These are phyloP conservation scores for Micrasema minimum DNA, from an alignment of 1,140 invertebrate species.

Conservation along the genomic window DNA sequence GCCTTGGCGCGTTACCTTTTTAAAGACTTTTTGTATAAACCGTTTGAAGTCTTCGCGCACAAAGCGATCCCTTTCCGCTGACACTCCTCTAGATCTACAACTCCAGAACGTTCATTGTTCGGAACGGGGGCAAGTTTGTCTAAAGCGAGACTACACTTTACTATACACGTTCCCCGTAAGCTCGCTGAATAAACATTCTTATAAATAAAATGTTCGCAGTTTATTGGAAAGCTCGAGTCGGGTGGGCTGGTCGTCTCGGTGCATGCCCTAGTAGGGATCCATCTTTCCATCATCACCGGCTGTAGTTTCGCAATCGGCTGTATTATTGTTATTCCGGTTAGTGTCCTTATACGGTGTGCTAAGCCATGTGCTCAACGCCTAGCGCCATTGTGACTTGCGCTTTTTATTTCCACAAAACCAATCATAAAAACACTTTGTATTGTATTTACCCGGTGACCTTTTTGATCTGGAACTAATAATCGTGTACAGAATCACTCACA, in stretches of 20 bases:
- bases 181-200: too few species aligned
- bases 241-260: neutral
- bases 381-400: neutral
- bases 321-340: conserved; percentile 16
- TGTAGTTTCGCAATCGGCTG: conserved; percentile 5
- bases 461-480: neutral
- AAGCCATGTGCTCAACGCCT: neutral
- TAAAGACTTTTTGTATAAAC: conserved; percentile 3
- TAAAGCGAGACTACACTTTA: neutral
- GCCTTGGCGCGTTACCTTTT: conserved; percentile 25
- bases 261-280: conserved; percentile 14
- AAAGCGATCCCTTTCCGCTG: conserved; percentile 16
- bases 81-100: conserved; percentile 16
- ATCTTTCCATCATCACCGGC: conserved; percentile 21
- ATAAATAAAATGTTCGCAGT: neutral
- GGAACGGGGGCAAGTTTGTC: conserved; percentile 7
- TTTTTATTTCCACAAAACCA: too few species aligned
- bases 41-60: conserved; percentile 1
- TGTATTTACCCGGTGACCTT: too few species aligned
- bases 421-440: neutral
- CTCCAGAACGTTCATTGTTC: conserved; percentile 21
- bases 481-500: neutral
- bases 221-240: neutral
- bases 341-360: conserved; percentile 6
- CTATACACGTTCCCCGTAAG: too few species aligned